Conservation (phyloP, 2,888 invertebrate species). For the Lacanobia wlatinum region DNA sequence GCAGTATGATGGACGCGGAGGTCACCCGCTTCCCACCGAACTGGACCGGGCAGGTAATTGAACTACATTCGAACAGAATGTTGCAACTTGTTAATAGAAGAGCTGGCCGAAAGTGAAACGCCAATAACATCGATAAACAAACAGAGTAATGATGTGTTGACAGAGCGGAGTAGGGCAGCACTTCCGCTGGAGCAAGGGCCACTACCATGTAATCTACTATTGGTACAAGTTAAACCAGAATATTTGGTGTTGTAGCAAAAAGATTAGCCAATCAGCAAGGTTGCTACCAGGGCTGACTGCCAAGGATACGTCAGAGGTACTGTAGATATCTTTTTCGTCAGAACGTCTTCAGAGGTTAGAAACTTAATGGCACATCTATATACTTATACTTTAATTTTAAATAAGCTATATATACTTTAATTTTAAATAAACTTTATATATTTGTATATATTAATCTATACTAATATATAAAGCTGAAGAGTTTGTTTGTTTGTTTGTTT, state of each 20-base stretch:
- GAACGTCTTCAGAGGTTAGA: no score
- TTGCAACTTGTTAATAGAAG: constrained; percentile 34
- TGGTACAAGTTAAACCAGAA: neutral
- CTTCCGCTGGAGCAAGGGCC: constrained; percentile 26
- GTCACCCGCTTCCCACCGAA: constrained; percentile 57
- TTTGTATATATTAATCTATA: no score
- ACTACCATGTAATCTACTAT: neutral
- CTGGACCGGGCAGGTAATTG: constrained; percentile 53
- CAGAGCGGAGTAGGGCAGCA: constrained; percentile 18
- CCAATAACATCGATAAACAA: constrained; percentile 32
- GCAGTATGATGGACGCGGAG: constrained; percentile 46
- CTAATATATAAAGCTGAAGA: no score
- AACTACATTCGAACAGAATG: constrained; percentile 46
- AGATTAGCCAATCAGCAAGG: neutral
- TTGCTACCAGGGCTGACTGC: no score
- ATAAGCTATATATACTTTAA: no score
- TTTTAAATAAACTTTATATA: no score
- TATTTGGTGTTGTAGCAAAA: neutral
- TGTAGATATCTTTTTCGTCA: no score
- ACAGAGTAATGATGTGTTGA: constrained; percentile 40
- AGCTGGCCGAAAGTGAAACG: constrained; percentile 50
- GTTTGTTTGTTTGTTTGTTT: no score
- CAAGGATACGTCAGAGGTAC: no score
- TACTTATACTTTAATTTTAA: no score
- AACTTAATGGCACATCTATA: no score